phyloP scores from a whole-genome alignment of 2,888 invertebrate genomes.

The Anorthoa munda region DNA sequence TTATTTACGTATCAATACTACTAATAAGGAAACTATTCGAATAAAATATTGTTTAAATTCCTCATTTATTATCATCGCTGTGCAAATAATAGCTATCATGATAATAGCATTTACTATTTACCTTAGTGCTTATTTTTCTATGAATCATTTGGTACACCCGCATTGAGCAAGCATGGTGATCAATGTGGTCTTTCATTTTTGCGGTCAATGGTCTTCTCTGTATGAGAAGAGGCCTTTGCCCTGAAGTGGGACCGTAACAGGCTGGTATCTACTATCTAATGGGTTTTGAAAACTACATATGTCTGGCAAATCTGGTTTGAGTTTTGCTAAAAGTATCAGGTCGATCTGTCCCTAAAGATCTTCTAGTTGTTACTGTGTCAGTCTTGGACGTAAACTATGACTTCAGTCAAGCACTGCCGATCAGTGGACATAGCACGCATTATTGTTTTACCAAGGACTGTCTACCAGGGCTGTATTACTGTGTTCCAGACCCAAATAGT shows the following conservation, averaged over 20 bases:
- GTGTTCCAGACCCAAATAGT: too few species aligned
- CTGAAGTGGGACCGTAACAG: too few species aligned
- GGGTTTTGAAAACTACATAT: too few species aligned
- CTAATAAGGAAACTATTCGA: not conserved
- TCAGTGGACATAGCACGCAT: too few species aligned
- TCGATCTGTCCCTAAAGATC: not conserved
- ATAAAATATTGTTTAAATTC: not conserved
- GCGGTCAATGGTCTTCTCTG: too few species aligned
- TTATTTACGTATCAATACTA: not conserved
- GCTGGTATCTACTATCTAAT: too few species aligned
- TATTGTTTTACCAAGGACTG: not conserved
- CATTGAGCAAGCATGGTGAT: too few species aligned
- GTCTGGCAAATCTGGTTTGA: too few species aligned
- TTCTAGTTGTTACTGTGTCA: not conserved
- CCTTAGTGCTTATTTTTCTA: not conserved
- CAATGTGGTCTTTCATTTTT: too few species aligned
- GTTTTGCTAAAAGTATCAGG: not conserved
- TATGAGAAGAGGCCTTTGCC: too few species aligned
- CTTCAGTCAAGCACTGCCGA: not conserved
- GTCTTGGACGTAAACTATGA: not conserved
- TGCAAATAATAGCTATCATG: not conserved
- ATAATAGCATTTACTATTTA: not conserved
- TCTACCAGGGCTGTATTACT: too few species aligned
- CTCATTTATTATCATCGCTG: not conserved
- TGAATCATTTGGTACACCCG: not conserved